Percentiles rank a stretch among this genome's conserved stretches.
These are phyloP conservation scores for Zonotrichia leucophrys DNA, from an alignment of 2,113 vertebrate species.

Conservation along the genomic window DNA sequence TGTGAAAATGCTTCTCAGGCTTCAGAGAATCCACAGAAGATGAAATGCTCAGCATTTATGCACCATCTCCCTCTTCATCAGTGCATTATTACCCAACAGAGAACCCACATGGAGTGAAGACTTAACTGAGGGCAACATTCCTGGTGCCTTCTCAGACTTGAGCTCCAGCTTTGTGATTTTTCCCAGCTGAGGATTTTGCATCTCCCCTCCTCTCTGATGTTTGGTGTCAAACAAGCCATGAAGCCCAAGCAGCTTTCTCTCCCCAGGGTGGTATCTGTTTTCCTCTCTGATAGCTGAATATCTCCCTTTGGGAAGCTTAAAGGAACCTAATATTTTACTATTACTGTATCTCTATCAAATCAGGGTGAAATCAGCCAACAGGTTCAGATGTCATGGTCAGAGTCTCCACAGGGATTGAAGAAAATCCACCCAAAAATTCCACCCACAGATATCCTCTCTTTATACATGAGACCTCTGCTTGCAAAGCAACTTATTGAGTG, in stretches of 20 bases:
- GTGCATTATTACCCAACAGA: not conserved
- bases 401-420: not conserved
- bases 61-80: not conserved
- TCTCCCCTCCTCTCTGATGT: not conserved
- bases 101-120: not conserved
- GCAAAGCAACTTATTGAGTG: not conserved
- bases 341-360: not conserved
- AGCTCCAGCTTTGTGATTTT: not conserved
- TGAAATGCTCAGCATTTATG: not conserved
- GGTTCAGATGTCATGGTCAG: not conserved
- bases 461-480: not conserved
- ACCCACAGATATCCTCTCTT: not conserved
- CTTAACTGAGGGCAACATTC: not conserved
- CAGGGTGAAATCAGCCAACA: not conserved
- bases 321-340: not conserved
- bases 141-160: not conserved
- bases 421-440: not conserved
- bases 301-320: not conserved
- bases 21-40: not conserved
- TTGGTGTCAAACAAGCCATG: not conserved
- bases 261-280: not conserved
- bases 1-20: not conserved
- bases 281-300: not conserved
- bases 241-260: not conserved
- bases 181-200: not conserved